A percentile compares a stretch with the other conserved stretches of the same genome.
Conservation (phyloP, 2,888 invertebrate genomes). For the Torymus tubicola region DNA sequence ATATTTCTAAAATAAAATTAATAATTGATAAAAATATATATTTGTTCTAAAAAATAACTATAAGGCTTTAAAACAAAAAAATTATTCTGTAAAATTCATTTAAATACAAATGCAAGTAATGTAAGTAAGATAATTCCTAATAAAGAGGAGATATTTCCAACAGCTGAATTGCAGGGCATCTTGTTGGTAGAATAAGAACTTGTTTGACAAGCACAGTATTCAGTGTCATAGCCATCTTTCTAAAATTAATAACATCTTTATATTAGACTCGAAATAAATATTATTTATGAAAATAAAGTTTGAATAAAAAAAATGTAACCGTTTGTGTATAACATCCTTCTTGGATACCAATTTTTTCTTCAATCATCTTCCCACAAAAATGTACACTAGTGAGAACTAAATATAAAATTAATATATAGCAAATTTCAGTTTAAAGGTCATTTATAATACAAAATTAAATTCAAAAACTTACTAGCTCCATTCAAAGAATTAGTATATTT, state of each 20-base stretch:
- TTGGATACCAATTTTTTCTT: constrained; percentile 62
- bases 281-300: neutral
- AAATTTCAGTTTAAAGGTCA: neutral
- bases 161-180: constrained; percentile 69
- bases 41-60: too few relatives aligned
- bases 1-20: too few relatives aligned
- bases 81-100: neutral
- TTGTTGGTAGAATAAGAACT: constrained; percentile 4
- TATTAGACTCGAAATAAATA: neutral
- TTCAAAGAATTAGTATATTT: constrained; percentile 65
- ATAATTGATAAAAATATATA: too few relatives aligned
- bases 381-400: constrained; percentile 67
- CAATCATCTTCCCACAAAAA: constrained; percentile 71
- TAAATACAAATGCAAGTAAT: neutral
- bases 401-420: constrained; percentile 12
- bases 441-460: neutral
- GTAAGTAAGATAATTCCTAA: constrained; percentile 16
- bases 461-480: constrained; percentile 62
- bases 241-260: constrained; percentile 53
- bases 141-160: constrained; percentile 39
- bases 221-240: constrained; percentile 64
- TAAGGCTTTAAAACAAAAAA: too few relatives aligned
- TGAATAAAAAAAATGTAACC: constrained; percentile 58
- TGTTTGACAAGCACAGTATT: constrained; percentile 68
- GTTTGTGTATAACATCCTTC: constrained; percentile 67